These are phyloP conservation scores for Aramus guarauna DNA, from an alignment of 2,113 vertebrate genomes.

Conservation along the genomic window DNA sequence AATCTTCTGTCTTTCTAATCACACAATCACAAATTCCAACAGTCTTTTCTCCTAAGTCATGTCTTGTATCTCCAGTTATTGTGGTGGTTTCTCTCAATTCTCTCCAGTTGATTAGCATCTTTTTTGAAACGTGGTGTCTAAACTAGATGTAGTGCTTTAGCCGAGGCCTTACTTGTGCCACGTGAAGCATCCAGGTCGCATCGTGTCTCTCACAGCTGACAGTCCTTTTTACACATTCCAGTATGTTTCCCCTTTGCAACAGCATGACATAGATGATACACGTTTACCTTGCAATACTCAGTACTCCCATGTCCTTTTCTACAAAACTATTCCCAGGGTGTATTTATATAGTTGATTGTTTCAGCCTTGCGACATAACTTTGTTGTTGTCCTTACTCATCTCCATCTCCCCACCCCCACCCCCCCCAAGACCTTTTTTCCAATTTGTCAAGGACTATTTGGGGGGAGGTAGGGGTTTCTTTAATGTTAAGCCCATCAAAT, in stretches of 20 bases:
- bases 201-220: rapidly evolving
- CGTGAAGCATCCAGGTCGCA: neutral
- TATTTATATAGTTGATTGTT: neutral
- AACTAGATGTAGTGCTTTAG: neutral
- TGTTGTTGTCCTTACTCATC: neutral
- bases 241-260: neutral
- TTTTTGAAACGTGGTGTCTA: neutral
- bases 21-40: neutral
- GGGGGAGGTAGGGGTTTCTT: neutral
- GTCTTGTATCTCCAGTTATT: neutral
- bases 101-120: neutral
- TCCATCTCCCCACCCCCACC: neutral
- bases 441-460: neutral
- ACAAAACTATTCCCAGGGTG: neutral
- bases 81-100: neutral
- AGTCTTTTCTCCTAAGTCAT: neutral
- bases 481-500: neutral
- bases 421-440: neutral
- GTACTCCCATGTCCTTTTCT: neutral
- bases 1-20: neutral
- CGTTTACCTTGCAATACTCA: neutral
- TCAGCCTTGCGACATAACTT: neutral
- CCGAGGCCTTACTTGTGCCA: neutral
- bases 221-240: neutral
- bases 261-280: too few relatives aligned